Percentiles rank a stretch among this genome's conserved stretches.
Evolutionary conservation across 2,113 vertebrate species (phyloP).

Genomic region (Nerophis ophidion): DNA sequence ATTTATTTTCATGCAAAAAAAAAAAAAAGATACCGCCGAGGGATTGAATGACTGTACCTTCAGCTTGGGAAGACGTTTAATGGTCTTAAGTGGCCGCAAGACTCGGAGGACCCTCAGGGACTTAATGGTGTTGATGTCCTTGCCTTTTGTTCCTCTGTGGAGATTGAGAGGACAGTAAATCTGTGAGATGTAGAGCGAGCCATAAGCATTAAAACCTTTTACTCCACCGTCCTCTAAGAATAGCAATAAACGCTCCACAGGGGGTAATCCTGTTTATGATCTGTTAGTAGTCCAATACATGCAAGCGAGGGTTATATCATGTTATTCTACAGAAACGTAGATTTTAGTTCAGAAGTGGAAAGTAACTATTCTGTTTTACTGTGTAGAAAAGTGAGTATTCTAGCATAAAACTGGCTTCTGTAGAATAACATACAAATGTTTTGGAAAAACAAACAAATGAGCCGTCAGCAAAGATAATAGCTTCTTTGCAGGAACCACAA

Average conservation of each 20-base stretch:
- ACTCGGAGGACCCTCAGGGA: conserved; percentile 92
- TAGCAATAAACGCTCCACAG: not conserved
- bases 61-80: conserved; percentile 92
- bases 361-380: not conserved
- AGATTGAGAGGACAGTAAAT: conserved; percentile 54
- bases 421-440: conserved; percentile 23
- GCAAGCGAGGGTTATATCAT: conserved; percentile 16
- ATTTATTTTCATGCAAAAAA: too few species aligned
- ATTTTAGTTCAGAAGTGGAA: not conserved
- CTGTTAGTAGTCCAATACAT: conserved; percentile 43
- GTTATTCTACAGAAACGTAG: conserved; percentile 40
- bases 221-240: not conserved
- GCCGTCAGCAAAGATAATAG: conserved; percentile 27
- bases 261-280: conserved; percentile 7
- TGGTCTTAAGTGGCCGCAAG: conserved; percentile 92
- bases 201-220: conserved; percentile 1
- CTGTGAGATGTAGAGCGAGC: not conserved
- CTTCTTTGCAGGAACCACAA: conserved; percentile 51
- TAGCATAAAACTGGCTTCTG: conserved; percentile 12
- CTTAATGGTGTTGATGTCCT: conserved; percentile 98
- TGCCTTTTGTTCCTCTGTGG: conserved; percentile 93
- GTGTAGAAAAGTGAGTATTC: not conserved
- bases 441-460: not conserved
- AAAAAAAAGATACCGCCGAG: not conserved
- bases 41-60: conserved; percentile 74